These are phyloP conservation scores for Drosophila antonietae DNA, from an alignment of 2,888 invertebrate genomes.

Conservation along the genomic window DNA sequence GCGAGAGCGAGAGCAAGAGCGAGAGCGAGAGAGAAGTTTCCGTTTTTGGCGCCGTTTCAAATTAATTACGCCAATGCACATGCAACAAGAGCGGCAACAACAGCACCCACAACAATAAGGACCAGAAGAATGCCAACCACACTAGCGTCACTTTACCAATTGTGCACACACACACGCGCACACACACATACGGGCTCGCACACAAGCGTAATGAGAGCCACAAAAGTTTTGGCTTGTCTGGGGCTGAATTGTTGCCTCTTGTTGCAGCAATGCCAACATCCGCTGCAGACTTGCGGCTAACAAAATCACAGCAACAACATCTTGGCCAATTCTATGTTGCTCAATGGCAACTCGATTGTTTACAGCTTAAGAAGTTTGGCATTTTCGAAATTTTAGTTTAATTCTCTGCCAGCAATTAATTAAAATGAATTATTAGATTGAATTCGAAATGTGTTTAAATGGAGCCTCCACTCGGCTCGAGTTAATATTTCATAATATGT, in stretches of 20 bases:
- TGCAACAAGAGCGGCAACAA: conserved; percentile 46
- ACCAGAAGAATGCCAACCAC: conserved; percentile 41
- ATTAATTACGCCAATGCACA: conserved; percentile 79
- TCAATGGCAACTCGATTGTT: conserved; percentile 53
- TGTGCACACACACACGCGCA: conserved; percentile 20
- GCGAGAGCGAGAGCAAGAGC: not conserved
- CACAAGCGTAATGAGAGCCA: conserved; percentile 28
- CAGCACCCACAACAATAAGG: conserved; percentile 33
- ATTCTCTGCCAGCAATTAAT: conserved; percentile 15
- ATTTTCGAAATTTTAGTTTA: conserved; percentile 23
- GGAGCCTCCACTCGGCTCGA: not conserved
- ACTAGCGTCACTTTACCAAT: conserved; percentile 64
- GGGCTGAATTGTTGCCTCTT: conserved; percentile 51
- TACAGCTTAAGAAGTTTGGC: conserved; percentile 54
- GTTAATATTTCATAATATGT: not conserved
- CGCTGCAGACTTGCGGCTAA: conserved; percentile 66
- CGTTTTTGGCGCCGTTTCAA: conserved; percentile 73
- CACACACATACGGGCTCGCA: conserved; percentile 7
- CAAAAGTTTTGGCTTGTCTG: conserved; percentile 66
- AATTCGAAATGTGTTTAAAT: not conserved
- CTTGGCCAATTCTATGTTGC: not conserved
- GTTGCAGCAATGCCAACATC: conserved; percentile 73
- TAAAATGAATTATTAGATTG: conserved; percentile 36
- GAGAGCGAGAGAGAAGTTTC: conserved; percentile 36
- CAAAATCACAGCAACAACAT: conserved; percentile 32